Evolutionary conservation across 2,888 invertebrate genomes (phyloP).

Genomic region (Cactoblastis cactorum): DNA sequence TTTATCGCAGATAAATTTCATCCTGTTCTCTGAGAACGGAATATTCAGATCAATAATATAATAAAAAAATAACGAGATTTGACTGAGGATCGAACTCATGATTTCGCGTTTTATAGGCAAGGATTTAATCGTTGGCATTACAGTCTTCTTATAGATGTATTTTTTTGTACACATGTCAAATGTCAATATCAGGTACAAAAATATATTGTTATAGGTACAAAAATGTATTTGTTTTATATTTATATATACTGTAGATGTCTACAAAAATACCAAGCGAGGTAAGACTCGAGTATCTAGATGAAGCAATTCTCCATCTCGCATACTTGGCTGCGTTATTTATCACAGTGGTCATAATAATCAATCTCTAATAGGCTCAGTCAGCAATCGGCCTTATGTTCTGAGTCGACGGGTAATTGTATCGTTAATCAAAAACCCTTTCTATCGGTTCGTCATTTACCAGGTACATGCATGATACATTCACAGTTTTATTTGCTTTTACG

Average conservation of each 20-base stretch:
- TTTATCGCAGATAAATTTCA: no score
- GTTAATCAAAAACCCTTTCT: slow-evolving; percentile 6
- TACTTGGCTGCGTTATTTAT: slow-evolving; percentile 1
- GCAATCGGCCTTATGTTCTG: background rate
- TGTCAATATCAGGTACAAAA: no score
- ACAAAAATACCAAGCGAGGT: background rate
- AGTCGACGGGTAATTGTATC: slow-evolving; percentile 6
- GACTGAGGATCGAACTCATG: no score
- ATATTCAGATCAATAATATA: no score
- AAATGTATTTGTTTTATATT: no score
- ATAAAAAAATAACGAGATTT: no score
- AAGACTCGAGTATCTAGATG: background rate
- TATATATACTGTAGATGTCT: background rate
- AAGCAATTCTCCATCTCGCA: background rate
- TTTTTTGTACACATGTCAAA: no score
- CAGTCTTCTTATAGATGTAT: no score
- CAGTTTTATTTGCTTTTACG: background rate
- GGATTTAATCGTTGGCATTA: no score
- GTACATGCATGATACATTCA: background rate
- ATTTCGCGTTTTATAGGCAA: no score
- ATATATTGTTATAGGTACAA: no score
- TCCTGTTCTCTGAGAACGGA: no score
- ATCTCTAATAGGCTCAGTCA: slow-evolving; percentile 8
- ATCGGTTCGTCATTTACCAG: slow-evolving; percentile 7
- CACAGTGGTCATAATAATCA: slow-evolving; percentile 3